phyloP scores from a whole-genome alignment of 2,113 vertebrate species.

The Myotis yumanensis region DNA sequence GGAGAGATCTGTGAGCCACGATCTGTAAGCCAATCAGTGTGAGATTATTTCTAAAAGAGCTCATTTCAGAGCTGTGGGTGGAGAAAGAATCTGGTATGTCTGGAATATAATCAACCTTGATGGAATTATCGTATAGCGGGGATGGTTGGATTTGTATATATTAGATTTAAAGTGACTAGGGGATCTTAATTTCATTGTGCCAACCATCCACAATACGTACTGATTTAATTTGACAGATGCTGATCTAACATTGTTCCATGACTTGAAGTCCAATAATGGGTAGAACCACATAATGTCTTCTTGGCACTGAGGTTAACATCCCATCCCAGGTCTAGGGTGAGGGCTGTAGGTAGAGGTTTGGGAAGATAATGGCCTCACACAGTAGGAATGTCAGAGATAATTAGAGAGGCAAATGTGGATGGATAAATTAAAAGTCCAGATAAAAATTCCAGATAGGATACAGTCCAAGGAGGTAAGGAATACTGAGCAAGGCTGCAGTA shows the following conservation, averaged over 20 bases:
- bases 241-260: background rate
- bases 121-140: background rate
- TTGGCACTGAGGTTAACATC: background rate
- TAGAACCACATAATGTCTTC: background rate
- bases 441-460: background rate
- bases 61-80: no score
- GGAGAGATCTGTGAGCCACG: background rate
- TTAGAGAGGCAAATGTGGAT: background rate
- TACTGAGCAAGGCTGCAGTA: background rate
- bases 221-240: background rate
- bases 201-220: background rate
- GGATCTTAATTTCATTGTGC: background rate
- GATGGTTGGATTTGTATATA: background rate
- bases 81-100: background rate
- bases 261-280: background rate
- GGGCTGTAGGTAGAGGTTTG: background rate
- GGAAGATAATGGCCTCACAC: background rate
- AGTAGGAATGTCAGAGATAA: background rate
- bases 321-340: background rate
- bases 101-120: background rate
- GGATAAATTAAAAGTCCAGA: background rate
- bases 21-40: no score
- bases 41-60: no score
- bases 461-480: background rate
- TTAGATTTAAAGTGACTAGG: slow-evolving; percentile 15